These are phyloP conservation scores for Gambusia yucatana DNA, from an alignment of 2,797 vertebrate species.

Conservation along the genomic window DNA sequence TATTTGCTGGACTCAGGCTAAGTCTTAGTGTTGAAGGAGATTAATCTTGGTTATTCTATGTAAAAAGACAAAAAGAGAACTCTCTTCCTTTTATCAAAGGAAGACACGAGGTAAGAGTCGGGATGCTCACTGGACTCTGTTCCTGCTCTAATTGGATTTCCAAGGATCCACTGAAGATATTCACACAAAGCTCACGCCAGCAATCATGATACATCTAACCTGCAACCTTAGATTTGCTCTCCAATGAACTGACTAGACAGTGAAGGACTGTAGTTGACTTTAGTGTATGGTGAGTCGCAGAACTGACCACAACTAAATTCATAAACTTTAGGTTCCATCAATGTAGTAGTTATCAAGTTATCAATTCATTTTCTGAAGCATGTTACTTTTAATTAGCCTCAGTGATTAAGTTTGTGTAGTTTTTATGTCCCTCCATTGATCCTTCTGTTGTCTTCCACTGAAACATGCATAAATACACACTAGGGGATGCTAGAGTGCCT, in stretches of 20 bases:
- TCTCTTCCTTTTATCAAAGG: neutral
- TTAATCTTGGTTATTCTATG: neutral
- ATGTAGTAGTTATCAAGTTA: neutral
- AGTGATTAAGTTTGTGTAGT: neutral
- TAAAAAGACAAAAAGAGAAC: neutral
- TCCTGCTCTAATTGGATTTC: slow-evolving; percentile 70
- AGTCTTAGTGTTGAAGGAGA: neutral
- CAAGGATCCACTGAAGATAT: slow-evolving; percentile 61
- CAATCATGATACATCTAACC: slow-evolving; percentile 44
- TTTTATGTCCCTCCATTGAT: neutral
- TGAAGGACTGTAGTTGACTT: neutral
- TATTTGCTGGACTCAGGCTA: neutral
- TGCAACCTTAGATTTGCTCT: slow-evolving; percentile 17
- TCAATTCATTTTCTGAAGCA: neutral
- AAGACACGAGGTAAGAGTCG: slow-evolving; percentile 21
- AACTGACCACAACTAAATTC: neutral
- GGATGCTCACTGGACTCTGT: slow-evolving; percentile 28
- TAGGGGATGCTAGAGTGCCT: neutral
- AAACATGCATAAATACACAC: neutral
- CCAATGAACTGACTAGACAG: slow-evolving; percentile 3
- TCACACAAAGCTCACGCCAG: slow-evolving; percentile 54
- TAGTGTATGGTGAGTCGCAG: neutral
- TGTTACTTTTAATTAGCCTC: neutral
- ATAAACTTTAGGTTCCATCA: neutral
- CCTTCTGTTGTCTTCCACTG: neutral